Evolutionary conservation across 2,797 vertebrate genomes (phyloP).

Genomic region (Lepus oiostolus): DNA sequence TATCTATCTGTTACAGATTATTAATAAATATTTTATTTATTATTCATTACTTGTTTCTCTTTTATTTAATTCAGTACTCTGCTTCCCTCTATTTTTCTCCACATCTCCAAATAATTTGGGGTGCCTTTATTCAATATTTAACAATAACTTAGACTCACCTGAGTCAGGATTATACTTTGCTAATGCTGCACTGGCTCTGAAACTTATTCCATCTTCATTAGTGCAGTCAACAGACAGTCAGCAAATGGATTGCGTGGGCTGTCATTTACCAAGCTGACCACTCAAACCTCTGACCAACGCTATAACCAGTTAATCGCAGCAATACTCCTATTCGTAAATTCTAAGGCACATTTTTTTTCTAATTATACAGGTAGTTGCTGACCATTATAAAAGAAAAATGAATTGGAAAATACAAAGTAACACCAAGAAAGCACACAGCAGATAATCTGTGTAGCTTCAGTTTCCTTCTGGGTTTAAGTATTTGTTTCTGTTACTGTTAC

Average conservation of each 20-base stretch:
- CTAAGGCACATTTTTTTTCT: constrained; percentile 38
- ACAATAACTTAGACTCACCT: constrained; percentile 3
- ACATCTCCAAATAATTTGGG: constrained; percentile 26
- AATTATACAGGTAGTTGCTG: constrained; percentile 31
- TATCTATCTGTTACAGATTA: too few species aligned
- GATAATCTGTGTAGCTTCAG: background rate
- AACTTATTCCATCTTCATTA: background rate
- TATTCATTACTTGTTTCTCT: background rate
- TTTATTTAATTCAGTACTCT: constrained; percentile 47
- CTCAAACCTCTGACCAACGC: background rate
- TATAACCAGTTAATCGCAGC: background rate
- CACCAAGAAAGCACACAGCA: background rate
- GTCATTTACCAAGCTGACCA: constrained; percentile 3
- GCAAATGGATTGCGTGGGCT: background rate
- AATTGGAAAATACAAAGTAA: constrained; percentile 17
- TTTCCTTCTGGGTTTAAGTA: background rate
- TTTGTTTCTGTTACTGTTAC: constrained; percentile 2
- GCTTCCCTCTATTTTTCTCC: constrained; percentile 8
- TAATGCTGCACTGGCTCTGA: constrained; percentile 2
- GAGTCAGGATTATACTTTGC: constrained; percentile 35
- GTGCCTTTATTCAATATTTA: constrained; percentile 8
- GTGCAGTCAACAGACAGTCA: background rate
- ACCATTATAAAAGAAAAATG: background rate
- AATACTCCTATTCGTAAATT: constrained; percentile 55
- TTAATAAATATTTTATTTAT: too few species aligned